Evolutionary conservation across 2,888 invertebrate genomes (phyloP).

Genomic region (Holacanthella duospinosa): DNA sequence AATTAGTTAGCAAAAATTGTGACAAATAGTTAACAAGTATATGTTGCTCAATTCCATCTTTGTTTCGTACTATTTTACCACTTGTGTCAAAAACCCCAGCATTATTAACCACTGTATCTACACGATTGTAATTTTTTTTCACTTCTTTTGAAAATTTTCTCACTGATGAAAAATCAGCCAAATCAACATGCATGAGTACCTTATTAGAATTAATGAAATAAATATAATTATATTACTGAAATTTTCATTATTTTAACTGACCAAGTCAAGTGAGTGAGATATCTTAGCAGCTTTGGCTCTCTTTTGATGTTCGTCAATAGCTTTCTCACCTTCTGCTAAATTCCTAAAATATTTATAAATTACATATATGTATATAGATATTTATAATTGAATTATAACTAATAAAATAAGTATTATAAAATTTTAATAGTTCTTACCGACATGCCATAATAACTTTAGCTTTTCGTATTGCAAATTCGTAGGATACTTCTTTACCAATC

Average conservation of each 20-base stretch:
- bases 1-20: constrained; percentile 72
- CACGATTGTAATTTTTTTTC: constrained; percentile 37
- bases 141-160: constrained; percentile 43
- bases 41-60: constrained; percentile 68
- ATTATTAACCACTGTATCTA: constrained; percentile 39
- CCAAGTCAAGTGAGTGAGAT: not conserved
- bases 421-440: not conserved
- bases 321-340: not conserved
- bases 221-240: not conserved
- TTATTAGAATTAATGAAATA: not conserved
- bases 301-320: not conserved
- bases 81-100: constrained; percentile 51
- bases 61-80: constrained; percentile 44
- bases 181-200: constrained; percentile 29
- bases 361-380: too few relatives aligned
- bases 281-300: not conserved
- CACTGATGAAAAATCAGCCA: constrained; percentile 40
- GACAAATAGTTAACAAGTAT: constrained; percentile 76
- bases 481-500: constrained; percentile 2
- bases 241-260: not conserved
- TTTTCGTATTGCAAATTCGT: constrained; percentile 1
- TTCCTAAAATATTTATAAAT: constrained; percentile 5
- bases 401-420: too few relatives aligned
- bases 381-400: too few relatives aligned
- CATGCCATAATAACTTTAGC: constrained; percentile 11